A percentile compares a stretch with the other conserved stretches of the same genome.
phyloP scores from a whole-genome alignment of 1,140 invertebrate genomes.

The Capitella teleta region DNA sequence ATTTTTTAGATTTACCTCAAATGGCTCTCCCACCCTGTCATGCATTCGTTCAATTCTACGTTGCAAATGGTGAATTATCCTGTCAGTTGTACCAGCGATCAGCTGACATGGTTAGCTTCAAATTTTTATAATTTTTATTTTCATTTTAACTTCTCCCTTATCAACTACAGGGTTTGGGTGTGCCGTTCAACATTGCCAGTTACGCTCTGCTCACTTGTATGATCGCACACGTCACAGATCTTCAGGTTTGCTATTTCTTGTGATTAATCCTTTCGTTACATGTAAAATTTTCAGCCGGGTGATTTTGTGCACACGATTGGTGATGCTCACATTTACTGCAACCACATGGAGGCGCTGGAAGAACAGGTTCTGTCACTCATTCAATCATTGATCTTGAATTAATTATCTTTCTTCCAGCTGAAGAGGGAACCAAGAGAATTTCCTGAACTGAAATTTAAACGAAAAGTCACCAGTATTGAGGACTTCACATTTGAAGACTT shows the following conservation, averaged over 20 bases:
- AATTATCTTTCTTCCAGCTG: conserved; percentile 42
- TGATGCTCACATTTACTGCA: conserved; percentile 91
- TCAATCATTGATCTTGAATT: not conserved
- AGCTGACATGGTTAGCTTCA: conserved; percentile 67
- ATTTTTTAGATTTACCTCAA: conserved; percentile 59
- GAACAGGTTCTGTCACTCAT: conserved; percentile 52
- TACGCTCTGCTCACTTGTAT: conserved; percentile 90
- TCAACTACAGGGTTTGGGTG: conserved; percentile 79
- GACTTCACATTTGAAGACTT: conserved; percentile 86
- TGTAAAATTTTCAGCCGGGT: conserved; percentile 53
- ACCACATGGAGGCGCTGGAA: conserved; percentile 76
- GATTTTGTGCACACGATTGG: conserved; percentile 95
- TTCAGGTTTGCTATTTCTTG: conserved; percentile 50
- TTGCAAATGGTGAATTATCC: conserved; percentile 64
- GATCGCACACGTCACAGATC: conserved; percentile 85
- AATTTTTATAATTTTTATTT: not conserved
- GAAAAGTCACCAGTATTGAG: conserved; percentile 65
- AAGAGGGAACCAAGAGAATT: conserved; percentile 68
- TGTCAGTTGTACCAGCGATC: conserved; percentile 94
- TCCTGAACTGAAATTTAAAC: conserved; percentile 66
- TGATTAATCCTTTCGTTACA: not conserved
- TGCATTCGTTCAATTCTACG: conserved; percentile 89
- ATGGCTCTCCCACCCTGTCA: conserved; percentile 99
- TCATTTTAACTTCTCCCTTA: too few species aligned
- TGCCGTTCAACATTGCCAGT: conserved; percentile 98